Evolutionary conservation across 2,113 vertebrate species (phyloP).

Genomic region (Tragelaphus imberbis): DNA sequence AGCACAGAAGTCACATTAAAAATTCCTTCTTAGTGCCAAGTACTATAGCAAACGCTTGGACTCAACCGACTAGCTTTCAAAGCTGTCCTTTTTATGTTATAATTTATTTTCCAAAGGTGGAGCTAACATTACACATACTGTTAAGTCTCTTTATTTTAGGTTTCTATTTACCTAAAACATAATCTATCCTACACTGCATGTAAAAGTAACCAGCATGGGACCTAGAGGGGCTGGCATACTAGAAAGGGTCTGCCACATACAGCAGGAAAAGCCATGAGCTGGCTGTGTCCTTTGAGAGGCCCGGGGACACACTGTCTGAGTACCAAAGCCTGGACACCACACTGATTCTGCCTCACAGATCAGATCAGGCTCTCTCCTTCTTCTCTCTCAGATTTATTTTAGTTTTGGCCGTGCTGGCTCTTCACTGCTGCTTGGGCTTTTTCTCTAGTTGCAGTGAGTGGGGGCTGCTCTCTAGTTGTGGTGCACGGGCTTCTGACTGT

Average conservation of each 20-base stretch:
- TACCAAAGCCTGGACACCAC: not conserved
- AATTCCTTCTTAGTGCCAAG: not conserved
- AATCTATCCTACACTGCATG: not conserved
- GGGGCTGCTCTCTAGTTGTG: too few species aligned
- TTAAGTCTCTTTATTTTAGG: not conserved
- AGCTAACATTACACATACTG: not conserved
- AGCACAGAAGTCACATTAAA: not conserved
- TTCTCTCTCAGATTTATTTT: not conserved
- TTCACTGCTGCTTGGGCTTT: not conserved
- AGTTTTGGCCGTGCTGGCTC: not conserved
- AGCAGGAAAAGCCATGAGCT: not conserved
- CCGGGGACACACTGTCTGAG: not conserved
- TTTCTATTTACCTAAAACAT: not conserved
- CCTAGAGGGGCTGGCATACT: not conserved
- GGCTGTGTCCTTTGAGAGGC: not conserved
- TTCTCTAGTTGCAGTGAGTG: not conserved
- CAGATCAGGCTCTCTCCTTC: not conserved
- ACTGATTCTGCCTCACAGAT: not conserved
- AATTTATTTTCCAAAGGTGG: not conserved
- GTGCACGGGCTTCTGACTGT: rapidly evolving
- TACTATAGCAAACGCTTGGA: not conserved
- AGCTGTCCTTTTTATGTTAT: not conserved
- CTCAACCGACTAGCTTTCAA: not conserved
- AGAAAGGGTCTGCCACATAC: not conserved
- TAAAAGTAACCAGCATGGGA: not conserved